A percentile compares a stretch with the other conserved stretches of the same genome.
phyloP scores from a whole-genome alignment of 1,140 invertebrate genomes.

The Helicoverpa armigera region DNA sequence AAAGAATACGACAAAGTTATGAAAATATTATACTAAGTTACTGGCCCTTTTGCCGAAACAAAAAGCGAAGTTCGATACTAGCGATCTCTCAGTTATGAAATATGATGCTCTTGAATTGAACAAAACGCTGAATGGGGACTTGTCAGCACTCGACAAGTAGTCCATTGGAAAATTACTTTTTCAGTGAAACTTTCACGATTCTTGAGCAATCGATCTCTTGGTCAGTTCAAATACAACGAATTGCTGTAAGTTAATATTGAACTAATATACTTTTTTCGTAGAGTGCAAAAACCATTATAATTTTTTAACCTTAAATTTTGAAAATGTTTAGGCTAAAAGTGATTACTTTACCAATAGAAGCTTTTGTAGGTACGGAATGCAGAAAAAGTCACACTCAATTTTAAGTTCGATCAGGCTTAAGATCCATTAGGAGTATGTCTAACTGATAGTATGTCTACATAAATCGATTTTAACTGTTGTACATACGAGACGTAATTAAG shows the following conservation, averaged over 20 bases:
- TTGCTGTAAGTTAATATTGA: neutral
- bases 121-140: slow-evolving; percentile 15
- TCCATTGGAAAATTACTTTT: slow-evolving; percentile 30
- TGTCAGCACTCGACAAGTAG: slow-evolving; percentile 19
- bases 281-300: no score
- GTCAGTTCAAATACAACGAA: neutral
- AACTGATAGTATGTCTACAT: neutral
- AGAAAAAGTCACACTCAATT: no score
- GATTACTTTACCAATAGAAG: no score
- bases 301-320: no score
- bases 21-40: neutral
- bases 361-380: no score
- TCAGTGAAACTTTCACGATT: slow-evolving; percentile 26
- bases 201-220: slow-evolving; percentile 11
- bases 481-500: neutral
- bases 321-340: no score
- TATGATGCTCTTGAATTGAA: neutral
- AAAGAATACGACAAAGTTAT: neutral
- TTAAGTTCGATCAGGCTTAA: neutral
- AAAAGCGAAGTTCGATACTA: slow-evolving; percentile 14
- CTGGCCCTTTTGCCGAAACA: neutral
- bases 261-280: no score
- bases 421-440: neutral
- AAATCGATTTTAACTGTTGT: neutral
- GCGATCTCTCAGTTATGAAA: slow-evolving; percentile 18